Percentiles rank a stretch among this genome's conserved stretches.
phyloP scores from a whole-genome alignment of 2,113 vertebrate species.

The Phylloscopus trochilus region DNA sequence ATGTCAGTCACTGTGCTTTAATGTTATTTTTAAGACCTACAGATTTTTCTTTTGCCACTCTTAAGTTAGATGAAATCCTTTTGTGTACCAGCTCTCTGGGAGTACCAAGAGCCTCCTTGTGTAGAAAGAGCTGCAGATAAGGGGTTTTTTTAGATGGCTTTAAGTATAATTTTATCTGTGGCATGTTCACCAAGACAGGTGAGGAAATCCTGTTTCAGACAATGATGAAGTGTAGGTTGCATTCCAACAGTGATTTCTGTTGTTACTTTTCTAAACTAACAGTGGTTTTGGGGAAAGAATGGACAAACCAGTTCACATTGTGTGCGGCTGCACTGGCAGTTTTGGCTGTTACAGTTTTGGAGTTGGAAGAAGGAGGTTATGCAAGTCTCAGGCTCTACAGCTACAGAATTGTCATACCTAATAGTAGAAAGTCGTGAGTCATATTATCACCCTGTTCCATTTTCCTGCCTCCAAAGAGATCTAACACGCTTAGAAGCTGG shows the following conservation, averaged over 20 bases:
- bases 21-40: background rate
- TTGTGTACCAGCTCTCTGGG: background rate
- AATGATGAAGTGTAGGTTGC: background rate
- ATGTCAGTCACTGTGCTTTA: background rate
- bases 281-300: background rate
- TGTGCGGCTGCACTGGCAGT: background rate
- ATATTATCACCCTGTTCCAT: background rate
- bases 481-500: background rate
- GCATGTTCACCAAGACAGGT: background rate
- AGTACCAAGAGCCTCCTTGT: background rate
- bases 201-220: background rate
- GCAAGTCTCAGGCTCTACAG: background rate
- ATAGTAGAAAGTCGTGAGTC: constrained; percentile 3
- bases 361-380: background rate
- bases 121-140: background rate
- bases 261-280: background rate
- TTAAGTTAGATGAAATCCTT: background rate
- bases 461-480: background rate
- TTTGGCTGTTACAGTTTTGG: background rate
- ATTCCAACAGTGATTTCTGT: background rate
- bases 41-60: background rate
- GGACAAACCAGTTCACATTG: background rate
- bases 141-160: background rate
- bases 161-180: background rate
- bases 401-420: background rate